Conservation (phyloP, 2,888 invertebrate genomes). For the Pollenia amentaria region DNA sequence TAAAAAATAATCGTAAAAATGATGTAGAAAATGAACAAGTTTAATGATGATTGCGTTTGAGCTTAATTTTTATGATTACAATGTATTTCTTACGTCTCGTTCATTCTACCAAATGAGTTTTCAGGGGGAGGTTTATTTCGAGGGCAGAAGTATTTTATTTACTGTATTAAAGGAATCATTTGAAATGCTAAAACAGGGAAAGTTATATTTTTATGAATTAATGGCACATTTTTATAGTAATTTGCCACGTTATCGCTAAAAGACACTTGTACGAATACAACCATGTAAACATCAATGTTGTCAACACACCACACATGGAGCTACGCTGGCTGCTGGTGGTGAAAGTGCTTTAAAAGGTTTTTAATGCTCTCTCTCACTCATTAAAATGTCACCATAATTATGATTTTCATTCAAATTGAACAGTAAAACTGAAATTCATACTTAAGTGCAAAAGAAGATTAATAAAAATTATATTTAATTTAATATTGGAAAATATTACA, state of each 20-base stretch:
- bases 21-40: constrained; percentile 70
- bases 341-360: neutral
- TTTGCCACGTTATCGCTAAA: constrained; percentile 52
- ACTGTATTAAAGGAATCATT: constrained; percentile 27
- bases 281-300: constrained; percentile 19
- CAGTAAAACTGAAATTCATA: constrained; percentile 29
- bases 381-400: constrained; percentile 27
- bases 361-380: neutral
- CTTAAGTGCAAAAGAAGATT: neutral
- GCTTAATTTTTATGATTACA: constrained; percentile 74
- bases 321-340: neutral
- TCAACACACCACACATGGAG: constrained; percentile 3
- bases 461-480: constrained; percentile 26
- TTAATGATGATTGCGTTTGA: constrained; percentile 75
- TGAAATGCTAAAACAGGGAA: neutral
- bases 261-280: constrained; percentile 57
- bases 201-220: constrained; percentile 28
- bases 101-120: constrained; percentile 14
- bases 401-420: constrained; percentile 40
- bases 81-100: constrained; percentile 41
- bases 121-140: constrained; percentile 3
- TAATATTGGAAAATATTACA: constrained; percentile 10
- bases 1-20: constrained; percentile 68
- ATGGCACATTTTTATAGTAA: constrained; percentile 27
- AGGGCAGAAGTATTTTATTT: constrained; percentile 34